These are phyloP conservation scores for Podarcis lilfordi DNA, from an alignment of 2,797 vertebrate genomes.

Conservation along the genomic window DNA sequence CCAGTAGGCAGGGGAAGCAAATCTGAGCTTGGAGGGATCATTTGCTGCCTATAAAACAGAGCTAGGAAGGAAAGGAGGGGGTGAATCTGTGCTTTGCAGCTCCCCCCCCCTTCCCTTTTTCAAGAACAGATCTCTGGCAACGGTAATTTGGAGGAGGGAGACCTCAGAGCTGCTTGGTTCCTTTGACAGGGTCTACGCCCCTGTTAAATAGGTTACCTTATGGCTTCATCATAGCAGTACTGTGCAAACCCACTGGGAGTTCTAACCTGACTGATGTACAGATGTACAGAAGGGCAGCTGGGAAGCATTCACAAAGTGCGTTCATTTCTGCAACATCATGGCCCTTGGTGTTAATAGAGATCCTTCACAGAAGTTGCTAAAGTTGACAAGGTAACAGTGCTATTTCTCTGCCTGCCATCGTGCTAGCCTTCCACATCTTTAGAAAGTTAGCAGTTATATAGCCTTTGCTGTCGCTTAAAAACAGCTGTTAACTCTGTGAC, in stretches of 20 bases:
- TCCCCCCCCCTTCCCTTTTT: background rate
- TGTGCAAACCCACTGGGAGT: slow-evolving; percentile 12
- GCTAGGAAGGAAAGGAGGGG: background rate
- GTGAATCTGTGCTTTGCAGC: background rate
- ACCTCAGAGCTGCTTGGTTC: background rate
- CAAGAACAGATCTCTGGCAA: background rate
- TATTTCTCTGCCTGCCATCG: background rate
- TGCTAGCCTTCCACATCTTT: background rate
- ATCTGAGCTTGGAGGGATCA: background rate
- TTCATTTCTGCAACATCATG: background rate
- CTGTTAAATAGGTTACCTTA: slow-evolving; percentile 21
- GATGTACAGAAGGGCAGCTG: slow-evolving; percentile 1
- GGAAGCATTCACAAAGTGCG: background rate
- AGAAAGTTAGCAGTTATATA: slow-evolving; percentile 10
- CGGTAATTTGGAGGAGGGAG: background rate
- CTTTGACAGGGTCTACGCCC: slow-evolving; percentile 11
- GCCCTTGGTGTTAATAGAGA: slow-evolving; percentile 1
- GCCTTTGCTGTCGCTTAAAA: background rate
- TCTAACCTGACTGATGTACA: slow-evolving; percentile 1
- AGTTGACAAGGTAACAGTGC: slow-evolving; percentile 6
- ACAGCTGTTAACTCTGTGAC: slow-evolving; percentile 2
- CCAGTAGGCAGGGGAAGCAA: background rate
- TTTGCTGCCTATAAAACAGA: background rate
- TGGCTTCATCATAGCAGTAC: background rate
- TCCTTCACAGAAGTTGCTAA: background rate